Base-by-base conservation (phyloP, 1,140 invertebrate genomes). In the Bombus balteatus region DNA sequence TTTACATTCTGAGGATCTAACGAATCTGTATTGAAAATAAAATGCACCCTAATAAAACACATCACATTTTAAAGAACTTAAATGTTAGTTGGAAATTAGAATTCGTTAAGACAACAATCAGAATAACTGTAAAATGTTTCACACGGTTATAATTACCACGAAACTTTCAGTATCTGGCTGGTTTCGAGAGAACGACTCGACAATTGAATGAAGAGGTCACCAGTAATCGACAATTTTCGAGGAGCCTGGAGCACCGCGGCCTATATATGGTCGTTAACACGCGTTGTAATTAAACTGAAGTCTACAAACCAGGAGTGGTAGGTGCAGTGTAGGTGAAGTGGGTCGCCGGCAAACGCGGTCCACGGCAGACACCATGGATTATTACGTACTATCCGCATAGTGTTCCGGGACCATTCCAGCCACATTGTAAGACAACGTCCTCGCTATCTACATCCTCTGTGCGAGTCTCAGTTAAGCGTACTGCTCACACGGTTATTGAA, bases 231-330 rank as follows among this genome's bases (percentile, higher is more conserved):
- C 81, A 78, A 90, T 90, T 86, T 84, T 65, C 66, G 68, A 87
- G 81, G 10, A 37, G 74, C 18, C 70, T 68, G 25, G 32, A 76
- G 68, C 65, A n/a, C 43, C 32, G 10, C n/a, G 74, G 87, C 77
- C 83, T 90, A 84, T 77, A 74, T 84, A 90, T 32, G 34, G 57
- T 80, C 75, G 85, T 89, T 90, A 83, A 80, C 83, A 83, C 70
- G 75, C 77, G 84, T 88, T 88, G 89, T 90, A 90, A 90, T 90
- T 90, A 90, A 90, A 85, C 80, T 74, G 59, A 70, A 88, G 83
- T 90, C 89, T 90, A 90, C 83, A 90, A 87, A 47, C 90, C 72
- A 66, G 80, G 85, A 75, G 71, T 89, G 79, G 80, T 71, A 86
- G 83, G 28, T 88, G 84, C 71, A 79, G 81, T 78, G 68, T 83